Conservation (phyloP, 2,888 invertebrate species). For the Chymomyza fuscimana region DNA sequence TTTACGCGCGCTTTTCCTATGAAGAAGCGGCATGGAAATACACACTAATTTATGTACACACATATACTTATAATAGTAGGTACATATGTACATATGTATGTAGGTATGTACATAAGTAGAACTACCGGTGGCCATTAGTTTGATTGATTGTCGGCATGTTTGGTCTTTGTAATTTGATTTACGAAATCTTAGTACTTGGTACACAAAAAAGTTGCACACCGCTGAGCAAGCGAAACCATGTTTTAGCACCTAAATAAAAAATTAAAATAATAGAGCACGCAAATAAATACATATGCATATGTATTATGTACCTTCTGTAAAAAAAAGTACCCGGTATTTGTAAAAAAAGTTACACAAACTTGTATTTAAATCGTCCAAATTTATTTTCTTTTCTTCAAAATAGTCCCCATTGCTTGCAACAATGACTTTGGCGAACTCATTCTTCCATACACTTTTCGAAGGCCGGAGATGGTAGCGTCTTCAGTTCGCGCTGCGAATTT, state of each 20-base stretch:
- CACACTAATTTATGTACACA: neutral
- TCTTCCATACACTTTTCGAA: too few species aligned
- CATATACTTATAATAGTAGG: too few species aligned
- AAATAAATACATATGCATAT: conserved; percentile 1
- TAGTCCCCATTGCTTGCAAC: too few species aligned
- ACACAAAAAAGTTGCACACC: neutral
- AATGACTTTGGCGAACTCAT: too few species aligned
- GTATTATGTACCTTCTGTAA: too few species aligned
- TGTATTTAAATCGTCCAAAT: too few species aligned
- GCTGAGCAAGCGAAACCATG: neutral
- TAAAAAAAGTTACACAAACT: too few species aligned
- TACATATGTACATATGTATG: neutral
- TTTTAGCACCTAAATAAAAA: too few species aligned
- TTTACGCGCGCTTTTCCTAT: conserved; percentile 8
- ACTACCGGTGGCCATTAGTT: conserved; percentile 4
- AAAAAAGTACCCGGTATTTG: too few species aligned
- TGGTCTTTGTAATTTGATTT: conserved; percentile 3
- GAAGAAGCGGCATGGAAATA: neutral
- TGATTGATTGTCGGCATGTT: conserved; percentile 6
- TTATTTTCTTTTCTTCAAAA: too few species aligned
- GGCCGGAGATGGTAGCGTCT: too few species aligned
- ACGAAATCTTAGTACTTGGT: neutral
- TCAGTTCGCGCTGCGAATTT: too few species aligned
- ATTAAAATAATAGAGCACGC: neutral
- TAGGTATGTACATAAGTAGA: neutral